Conservation (phyloP, 1,140 invertebrate genomes). For the Caenorhabditis tropicalis region DNA sequence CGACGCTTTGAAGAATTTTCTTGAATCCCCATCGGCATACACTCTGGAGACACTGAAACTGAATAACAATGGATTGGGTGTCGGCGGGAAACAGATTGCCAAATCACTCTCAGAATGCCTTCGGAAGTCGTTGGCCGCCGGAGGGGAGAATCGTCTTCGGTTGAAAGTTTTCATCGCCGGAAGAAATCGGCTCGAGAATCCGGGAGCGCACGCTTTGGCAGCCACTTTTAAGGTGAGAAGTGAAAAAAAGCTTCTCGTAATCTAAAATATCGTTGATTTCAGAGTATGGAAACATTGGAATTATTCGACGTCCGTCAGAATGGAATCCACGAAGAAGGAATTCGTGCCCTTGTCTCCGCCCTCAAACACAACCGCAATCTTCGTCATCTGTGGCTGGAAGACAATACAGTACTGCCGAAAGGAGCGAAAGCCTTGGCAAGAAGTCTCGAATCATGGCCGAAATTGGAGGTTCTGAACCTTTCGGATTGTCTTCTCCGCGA, state of each 20-base stretch:
- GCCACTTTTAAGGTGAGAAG: conserved; percentile 78
- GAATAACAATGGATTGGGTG: conserved; percentile 92
- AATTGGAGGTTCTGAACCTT: conserved; percentile 51
- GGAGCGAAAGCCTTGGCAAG: conserved; percentile 75
- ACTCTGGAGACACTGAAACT: conserved; percentile 81
- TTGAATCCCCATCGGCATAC: conserved; percentile 84
- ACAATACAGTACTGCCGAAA: conserved; percentile 84
- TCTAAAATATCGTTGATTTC: background rate
- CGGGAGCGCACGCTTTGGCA: conserved; percentile 84
- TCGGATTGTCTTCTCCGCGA: conserved; percentile 49
- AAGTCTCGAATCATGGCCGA: background rate
- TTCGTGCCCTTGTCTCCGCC: conserved; percentile 81
- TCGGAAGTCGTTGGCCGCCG: conserved; percentile 72
- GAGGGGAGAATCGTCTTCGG: conserved; percentile 76
- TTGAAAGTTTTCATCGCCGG: conserved; percentile 88
- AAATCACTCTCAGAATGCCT: conserved; percentile 81
- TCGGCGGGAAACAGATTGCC: conserved; percentile 84
- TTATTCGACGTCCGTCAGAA: conserved; percentile 94
- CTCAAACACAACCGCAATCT: conserved; percentile 81
- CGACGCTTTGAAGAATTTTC: conserved; percentile 77
- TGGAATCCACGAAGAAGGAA: conserved; percentile 87
- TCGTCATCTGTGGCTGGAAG: conserved; percentile 85
- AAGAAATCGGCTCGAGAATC: conserved; percentile 90
- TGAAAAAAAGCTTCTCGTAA: too few species aligned
- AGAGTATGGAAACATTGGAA: conserved; percentile 80